Conservation (phyloP, 2,888 invertebrate species). For the Cheilosia vulpina region DNA sequence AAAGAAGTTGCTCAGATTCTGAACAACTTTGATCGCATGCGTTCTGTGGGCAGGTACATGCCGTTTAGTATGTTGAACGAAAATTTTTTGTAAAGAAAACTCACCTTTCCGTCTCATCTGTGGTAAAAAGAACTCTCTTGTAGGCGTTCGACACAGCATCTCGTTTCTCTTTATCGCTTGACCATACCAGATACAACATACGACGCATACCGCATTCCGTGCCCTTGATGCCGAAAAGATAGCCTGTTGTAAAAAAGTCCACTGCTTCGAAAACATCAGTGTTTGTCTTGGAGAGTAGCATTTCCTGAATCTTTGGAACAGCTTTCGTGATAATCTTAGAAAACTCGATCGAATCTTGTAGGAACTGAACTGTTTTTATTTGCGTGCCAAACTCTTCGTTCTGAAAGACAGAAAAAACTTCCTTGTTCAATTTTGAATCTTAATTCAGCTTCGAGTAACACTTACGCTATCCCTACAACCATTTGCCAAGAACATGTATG, state of each 20-base stretch:
- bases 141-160: constrained; percentile 92
- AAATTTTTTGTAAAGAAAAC: not conserved
- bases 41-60: constrained; percentile 80
- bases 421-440: not conserved
- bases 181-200: constrained; percentile 92
- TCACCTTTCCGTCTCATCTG: constrained; percentile 80
- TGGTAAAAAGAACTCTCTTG: constrained; percentile 84
- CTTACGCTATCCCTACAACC: constrained; percentile 81
- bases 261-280: constrained; percentile 95
- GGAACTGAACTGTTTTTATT: constrained; percentile 88
- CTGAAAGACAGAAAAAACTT: constrained; percentile 72
- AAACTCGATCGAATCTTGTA: constrained; percentile 87
- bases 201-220: constrained; percentile 89
- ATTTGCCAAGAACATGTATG: constrained; percentile 81
- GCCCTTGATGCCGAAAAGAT: constrained; percentile 90
- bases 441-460: constrained; percentile 16
- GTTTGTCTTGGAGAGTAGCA: constrained; percentile 89
- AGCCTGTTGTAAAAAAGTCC: constrained; percentile 92
- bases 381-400: constrained; percentile 86
- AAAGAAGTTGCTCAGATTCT: constrained; percentile 85
- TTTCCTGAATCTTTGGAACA: constrained; percentile 88
- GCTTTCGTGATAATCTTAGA: constrained; percentile 81
- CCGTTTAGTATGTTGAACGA: too few species aligned
- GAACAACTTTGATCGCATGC: constrained; percentile 85
- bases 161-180: constrained; percentile 89